A percentile compares a stretch with the other conserved stretches of the same genome.
Evolutionary conservation across 2,797 vertebrate species (phyloP).

Genomic region (Lycodopsis pacificus): DNA sequence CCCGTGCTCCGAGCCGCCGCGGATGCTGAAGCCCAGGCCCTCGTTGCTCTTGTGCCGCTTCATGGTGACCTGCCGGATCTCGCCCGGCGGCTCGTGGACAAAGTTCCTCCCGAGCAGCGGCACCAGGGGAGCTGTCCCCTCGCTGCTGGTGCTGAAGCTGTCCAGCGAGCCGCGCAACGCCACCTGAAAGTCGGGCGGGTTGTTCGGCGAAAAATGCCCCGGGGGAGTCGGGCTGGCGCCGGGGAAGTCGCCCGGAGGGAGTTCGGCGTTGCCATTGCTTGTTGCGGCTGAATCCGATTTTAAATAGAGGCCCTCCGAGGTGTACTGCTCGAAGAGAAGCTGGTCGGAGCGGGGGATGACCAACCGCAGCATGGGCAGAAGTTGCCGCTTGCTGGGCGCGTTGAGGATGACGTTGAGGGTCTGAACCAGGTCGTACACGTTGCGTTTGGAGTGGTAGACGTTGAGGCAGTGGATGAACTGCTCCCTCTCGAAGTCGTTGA

Average conservation of each 20-base stretch:
- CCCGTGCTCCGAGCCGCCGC: slow-evolving; percentile 96
- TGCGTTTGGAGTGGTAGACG: slow-evolving; percentile 95
- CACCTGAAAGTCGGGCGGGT: slow-evolving; percentile 72
- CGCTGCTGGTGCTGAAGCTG: slow-evolving; percentile 84
- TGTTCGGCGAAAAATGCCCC: slow-evolving; percentile 65
- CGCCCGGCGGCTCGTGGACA: slow-evolving; percentile 85
- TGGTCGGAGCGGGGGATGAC: slow-evolving; percentile 97
- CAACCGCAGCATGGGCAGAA: slow-evolving; percentile 94
- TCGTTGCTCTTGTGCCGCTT: slow-evolving; percentile 94
- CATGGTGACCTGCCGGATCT: slow-evolving; percentile 90
- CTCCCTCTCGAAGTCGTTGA: slow-evolving; percentile 93
- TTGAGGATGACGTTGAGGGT: slow-evolving; percentile 94
- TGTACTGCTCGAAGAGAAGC: slow-evolving; percentile 97
- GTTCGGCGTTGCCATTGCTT: slow-evolving; percentile 73
- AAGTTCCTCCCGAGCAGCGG: slow-evolving; percentile 84
- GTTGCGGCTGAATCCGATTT: slow-evolving; percentile 80
- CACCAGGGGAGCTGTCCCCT: slow-evolving; percentile 83
- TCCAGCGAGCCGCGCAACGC: slow-evolving; percentile 82
- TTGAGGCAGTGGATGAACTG: slow-evolving; percentile 98
- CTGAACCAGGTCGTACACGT: slow-evolving; percentile 97
- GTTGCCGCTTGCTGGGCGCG: slow-evolving; percentile 92
- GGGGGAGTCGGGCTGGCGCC: slow-evolving; percentile 67
- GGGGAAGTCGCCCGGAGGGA: slow-evolving; percentile 57
- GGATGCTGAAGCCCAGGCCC: slow-evolving; percentile 97
- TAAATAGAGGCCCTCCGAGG: slow-evolving; percentile 93